Evolutionary conservation across 2,797 vertebrate genomes (phyloP).

Genomic region (Pseudochaenichthys georgianus): DNA sequence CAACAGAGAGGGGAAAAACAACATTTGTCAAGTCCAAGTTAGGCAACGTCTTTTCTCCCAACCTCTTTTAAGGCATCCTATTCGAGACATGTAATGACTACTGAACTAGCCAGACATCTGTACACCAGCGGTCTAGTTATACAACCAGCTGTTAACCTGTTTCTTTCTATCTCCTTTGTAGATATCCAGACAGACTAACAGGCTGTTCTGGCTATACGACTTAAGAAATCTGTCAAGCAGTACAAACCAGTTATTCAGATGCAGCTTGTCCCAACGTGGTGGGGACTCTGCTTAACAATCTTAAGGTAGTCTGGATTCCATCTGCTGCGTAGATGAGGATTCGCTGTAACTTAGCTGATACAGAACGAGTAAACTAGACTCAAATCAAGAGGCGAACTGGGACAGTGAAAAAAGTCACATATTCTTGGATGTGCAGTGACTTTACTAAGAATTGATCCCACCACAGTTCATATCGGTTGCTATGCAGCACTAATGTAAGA

Average conservation of each 20-base stretch:
- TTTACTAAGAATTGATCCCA: slow-evolving; percentile 8
- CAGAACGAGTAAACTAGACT: slow-evolving; percentile 20
- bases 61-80: neutral
- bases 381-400: slow-evolving; percentile 6
- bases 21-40: neutral
- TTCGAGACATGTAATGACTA: neutral
- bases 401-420: slow-evolving; percentile 13
- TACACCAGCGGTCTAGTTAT: neutral
- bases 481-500: neutral
- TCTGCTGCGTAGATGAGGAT: slow-evolving; percentile 52
- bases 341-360: slow-evolving; percentile 46
- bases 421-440: neutral
- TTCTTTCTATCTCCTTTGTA: slow-evolving; percentile 23
- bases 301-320: slow-evolving; percentile 71
- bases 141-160: slow-evolving; percentile 3
- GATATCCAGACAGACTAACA: slow-evolving; percentile 46
- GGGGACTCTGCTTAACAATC: slow-evolving; percentile 44
- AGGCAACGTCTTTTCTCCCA: slow-evolving; percentile 4
- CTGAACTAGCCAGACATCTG: slow-evolving; percentile 1
- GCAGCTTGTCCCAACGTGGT: slow-evolving; percentile 19
- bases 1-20: neutral
- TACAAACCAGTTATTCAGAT: slow-evolving; percentile 24
- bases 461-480: neutral
- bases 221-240: slow-evolving; percentile 31
- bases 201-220: slow-evolving; percentile 50